Conservation (phyloP, 2,888 invertebrate genomes). For the Acanthoscelides obtectus region DNA sequence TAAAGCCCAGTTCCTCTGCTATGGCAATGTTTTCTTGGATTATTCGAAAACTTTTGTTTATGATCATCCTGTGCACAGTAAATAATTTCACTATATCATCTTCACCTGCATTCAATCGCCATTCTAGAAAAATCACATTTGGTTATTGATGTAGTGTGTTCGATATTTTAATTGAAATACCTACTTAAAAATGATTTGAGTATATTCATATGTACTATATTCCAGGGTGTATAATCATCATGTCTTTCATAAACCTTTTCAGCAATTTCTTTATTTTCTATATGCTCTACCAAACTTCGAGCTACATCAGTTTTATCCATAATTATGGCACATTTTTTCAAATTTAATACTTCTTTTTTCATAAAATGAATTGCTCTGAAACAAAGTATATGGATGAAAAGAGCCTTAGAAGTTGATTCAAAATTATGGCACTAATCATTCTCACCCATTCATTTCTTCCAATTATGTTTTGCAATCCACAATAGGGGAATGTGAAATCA, state of each 20-base stretch:
- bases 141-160: constrained; percentile 2
- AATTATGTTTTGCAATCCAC: too few relatives aligned
- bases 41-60: constrained; percentile 48
- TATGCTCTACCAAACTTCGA: constrained; percentile 37
- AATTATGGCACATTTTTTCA: constrained; percentile 46
- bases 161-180: constrained; percentile 11
- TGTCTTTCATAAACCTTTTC: constrained; percentile 8
- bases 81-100: constrained; percentile 42
- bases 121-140: constrained; percentile 43
- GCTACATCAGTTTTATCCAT: constrained; percentile 43
- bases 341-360: constrained; percentile 13
- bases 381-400: constrained; percentile 5
- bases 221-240: constrained; percentile 29
- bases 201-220: constrained; percentile 34
- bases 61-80: constrained; percentile 39
- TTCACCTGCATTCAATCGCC: constrained; percentile 43
- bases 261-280: constrained; percentile 25
- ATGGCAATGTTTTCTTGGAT: constrained; percentile 55
- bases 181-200: constrained; percentile 37
- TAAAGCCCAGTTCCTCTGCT: constrained; percentile 55
- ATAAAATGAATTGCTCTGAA: constrained; percentile 22
- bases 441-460: too few relatives aligned
- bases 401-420: too few relatives aligned
- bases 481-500: too few relatives aligned
- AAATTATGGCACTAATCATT: too few relatives aligned